Base-by-base conservation (phyloP, 2,888 invertebrate genomes). In the Drosophila subsilvestris region DNA sequence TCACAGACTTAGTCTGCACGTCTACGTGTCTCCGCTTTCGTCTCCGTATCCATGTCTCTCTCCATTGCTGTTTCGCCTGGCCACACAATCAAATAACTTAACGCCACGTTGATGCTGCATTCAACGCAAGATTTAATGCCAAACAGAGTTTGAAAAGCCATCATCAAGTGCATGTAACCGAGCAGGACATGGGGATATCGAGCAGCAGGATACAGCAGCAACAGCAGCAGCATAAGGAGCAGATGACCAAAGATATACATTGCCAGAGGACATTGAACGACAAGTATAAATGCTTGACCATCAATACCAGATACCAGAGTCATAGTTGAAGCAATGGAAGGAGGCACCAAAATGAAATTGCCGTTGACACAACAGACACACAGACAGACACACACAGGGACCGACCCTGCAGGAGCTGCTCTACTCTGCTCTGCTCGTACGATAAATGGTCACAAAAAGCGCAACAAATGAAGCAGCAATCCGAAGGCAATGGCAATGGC, bases 281-380 rank as follows among this genome's bases (percentile, higher is more conserved):
- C 84, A 82, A 78, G 78, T 81, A 82, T 66, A 84, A 86, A 84
- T 82, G 79, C 62, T 65, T 68, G 58, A 59, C 73, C 82, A 82
- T 82, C 82, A 86, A 82, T 86, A 84, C 66, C 77, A 65, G 61
- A 69, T 65, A 73, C 45, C 54, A 25, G 44, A 25, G 22, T 53
- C 45, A 53, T 51, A 45, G 51, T 63, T 45, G 65, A 18, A 49
- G 55, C 32, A 22, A 49, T 56, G 57, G 37, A 66, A 66, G 51
- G 55, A 32, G 32, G 60, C 53, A 55, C 55, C 63, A 71, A 76
- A 76, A 60, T 72, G 66, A 76, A 80, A 86, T 78, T 70, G 81
- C 48, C 80, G 67, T 69, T 74, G 76, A 78, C 72, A 74, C 47
- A 56, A 56, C 29, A 54, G 54, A 62, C 57, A 60, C 44, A 71